phyloP scores from a whole-genome alignment of 2,113 vertebrate genomes.

The Piprites chloris region DNA sequence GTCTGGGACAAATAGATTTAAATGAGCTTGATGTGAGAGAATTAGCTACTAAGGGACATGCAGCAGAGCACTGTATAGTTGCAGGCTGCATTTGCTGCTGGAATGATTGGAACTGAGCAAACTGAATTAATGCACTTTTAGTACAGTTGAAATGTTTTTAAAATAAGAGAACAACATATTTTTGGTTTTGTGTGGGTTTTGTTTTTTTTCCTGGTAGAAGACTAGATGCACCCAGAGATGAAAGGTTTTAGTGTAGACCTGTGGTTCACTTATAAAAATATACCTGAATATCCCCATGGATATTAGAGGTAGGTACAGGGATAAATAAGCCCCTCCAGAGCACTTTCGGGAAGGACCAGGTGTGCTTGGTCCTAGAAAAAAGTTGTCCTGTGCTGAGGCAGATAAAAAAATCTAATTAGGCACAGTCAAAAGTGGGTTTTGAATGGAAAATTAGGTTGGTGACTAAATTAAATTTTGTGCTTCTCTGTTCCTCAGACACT shows the following conservation, averaged over 20 bases:
- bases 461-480: neutral
- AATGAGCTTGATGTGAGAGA: slow-evolving; percentile 36
- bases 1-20: slow-evolving; percentile 50
- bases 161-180: neutral
- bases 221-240: neutral
- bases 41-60: slow-evolving; percentile 34
- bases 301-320: neutral
- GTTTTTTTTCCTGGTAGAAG: neutral
- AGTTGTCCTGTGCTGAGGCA: neutral
- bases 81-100: neutral
- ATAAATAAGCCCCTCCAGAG: neutral
- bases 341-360: neutral
- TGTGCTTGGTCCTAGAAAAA: neutral
- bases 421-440: neutral
- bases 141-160: neutral
- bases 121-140: neutral
- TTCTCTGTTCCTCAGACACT: neutral
- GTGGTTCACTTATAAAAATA: neutral
- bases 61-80: neutral
- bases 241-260: neutral
- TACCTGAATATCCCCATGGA: neutral
- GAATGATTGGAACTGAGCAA: neutral
- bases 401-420: neutral
- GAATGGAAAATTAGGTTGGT: neutral
- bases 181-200: too few species aligned